Base-by-base conservation (phyloP, 2,113 vertebrate species). In the Chinchilla lanigera region DNA sequence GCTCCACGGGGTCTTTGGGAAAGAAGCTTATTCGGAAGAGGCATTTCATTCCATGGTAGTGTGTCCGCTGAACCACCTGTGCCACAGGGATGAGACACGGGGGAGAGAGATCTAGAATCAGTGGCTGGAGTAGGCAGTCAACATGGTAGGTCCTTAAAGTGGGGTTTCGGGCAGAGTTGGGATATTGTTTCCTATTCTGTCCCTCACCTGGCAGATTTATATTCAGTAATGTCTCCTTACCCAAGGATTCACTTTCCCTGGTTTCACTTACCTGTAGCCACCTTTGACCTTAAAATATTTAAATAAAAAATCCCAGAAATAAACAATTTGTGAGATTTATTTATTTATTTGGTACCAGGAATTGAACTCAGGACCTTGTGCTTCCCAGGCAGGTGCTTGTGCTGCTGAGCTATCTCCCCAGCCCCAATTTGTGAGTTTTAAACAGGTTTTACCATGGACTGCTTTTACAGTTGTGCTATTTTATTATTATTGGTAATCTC, bases 31-130 rank as follows among this genome's bases (percentile, higher is more conserved):
- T 99, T 95, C 99, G 99, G 97, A 99, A 99, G 96, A 99, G 99
- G 98, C 99, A 99, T 98, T 99, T 99, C 99, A 99, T 99, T 97
- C 99, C 99, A 47, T 99, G 99, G 98, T 99, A 99, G 98, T 99
- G 99, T 81, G 99, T 99, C 98, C 99, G 99, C 94, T 99, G 99
- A n/a, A 99, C 99, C 96, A 99, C 99, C 99, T 99, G 96, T 61
- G 82, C 82, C 56, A 82, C 93, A n/a, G 30, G 82, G 89, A 58
- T 50, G 56, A 94, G 89, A 0, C 13, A 4, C 60, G 47, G 67
- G 61, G 50, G 63, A 81, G 81, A 96, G 33, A 96, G 44, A 89
- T 85, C 20, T 30, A 73, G 78, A 92, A 89, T 96, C 81, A 92
- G 16, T 71, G 78, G 47, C 65, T n/a, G 5, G 38, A 26, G 28